Percentiles rank a stretch among this genome's conserved stretches.
Conservation (phyloP, 2,113 vertebrate genomes). For the Dromiciops gliroides region DNA sequence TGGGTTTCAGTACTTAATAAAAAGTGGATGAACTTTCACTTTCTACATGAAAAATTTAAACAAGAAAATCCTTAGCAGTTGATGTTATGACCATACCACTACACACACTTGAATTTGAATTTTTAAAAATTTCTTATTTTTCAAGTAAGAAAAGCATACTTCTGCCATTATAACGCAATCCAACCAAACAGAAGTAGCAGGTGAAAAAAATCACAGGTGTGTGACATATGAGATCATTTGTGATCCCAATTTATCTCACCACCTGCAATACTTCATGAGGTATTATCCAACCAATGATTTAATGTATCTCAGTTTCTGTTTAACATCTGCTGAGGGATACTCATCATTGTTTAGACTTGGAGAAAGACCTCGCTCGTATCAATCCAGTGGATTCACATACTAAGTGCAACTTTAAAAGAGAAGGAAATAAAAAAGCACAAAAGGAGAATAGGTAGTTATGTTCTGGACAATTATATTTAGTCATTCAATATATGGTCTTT, state of each 20-base stretch:
- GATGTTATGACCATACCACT: neutral
- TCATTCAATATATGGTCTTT: constrained; percentile 37
- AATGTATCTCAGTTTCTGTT: constrained; percentile 4
- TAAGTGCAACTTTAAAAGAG: constrained; percentile 20
- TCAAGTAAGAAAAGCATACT: neutral
- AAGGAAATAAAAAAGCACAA: constrained; percentile 1
- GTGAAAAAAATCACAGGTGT: neutral
- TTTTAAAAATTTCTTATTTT: neutral
- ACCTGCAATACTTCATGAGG: neutral
- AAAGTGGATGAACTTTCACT: neutral
- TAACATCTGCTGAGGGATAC: neutral
- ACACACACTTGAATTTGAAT: neutral
- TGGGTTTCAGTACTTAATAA: constrained; percentile 7
- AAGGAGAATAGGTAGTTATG: constrained; percentile 22
- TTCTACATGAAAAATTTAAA: constrained; percentile 16
- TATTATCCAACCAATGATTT: constrained; percentile 1
- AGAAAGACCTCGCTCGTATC: neutral
- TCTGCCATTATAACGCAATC: neutral
- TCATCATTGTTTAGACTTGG: neutral
- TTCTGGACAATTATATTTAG: neutral
- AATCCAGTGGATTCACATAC: constrained; percentile 20
- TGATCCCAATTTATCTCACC: neutral
- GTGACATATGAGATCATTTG: neutral
- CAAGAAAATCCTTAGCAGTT: neutral
- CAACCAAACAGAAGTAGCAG: neutral